These are phyloP conservation scores for Panulirus ornatus DNA, from an alignment of 1,140 invertebrate genomes.

Conservation along the genomic window DNA sequence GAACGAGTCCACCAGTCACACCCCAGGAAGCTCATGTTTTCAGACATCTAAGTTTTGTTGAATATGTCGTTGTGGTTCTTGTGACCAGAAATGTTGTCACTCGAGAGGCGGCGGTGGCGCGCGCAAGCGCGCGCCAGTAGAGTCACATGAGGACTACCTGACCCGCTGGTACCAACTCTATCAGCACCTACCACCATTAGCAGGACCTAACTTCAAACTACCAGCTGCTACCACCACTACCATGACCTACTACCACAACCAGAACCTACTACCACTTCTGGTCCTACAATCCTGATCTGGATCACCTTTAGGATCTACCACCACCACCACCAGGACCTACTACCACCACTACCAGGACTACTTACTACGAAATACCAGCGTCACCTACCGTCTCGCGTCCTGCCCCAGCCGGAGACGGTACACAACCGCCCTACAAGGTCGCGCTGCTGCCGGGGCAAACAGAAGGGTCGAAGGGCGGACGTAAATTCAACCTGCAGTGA, in stretches of 20 bases:
- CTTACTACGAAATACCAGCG: not conserved
- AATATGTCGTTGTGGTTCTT: no score
- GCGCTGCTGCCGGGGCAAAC: not conserved
- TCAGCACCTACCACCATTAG: not conserved
- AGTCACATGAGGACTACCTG: no score
- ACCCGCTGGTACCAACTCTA: no score
- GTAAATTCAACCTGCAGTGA: constrained; percentile 43
- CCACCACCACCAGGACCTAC: not conserved
- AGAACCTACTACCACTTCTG: not conserved
- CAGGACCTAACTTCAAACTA: not conserved
- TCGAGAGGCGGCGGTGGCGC: no score
- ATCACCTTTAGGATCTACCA: no score
- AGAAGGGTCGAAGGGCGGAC: constrained; percentile 14
- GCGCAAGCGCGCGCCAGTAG: no score
- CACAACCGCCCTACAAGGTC: constrained; percentile 10
- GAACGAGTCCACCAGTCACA: no score
- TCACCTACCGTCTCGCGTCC: constrained; percentile 1
- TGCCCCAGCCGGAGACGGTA: constrained; percentile 44
- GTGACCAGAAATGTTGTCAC: no score
- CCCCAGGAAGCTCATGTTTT: no score
- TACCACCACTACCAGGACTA: not conserved
- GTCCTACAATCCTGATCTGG: no score
- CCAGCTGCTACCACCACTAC: not conserved
- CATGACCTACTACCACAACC: not conserved
- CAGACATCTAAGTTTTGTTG: no score